Conservation (phyloP, 2,888 invertebrate genomes). For the Caenorhabditis sp. region DNA sequence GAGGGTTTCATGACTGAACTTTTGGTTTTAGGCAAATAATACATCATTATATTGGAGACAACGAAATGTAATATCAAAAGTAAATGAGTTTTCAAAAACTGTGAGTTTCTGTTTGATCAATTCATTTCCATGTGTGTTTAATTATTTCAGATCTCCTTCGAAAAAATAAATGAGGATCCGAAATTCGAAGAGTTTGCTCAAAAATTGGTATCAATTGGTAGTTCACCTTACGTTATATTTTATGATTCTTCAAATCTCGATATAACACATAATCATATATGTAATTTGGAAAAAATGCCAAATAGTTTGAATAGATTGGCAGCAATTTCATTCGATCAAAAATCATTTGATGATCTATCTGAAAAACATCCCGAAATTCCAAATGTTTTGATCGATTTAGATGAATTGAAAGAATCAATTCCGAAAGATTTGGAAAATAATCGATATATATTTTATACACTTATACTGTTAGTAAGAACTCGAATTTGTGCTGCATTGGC, state of each 20-base stretch:
- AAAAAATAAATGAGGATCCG: slow-evolving; percentile 28
- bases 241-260: slow-evolving; percentile 49
- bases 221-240: slow-evolving; percentile 46
- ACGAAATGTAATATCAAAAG: slow-evolving; percentile 34
- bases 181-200: slow-evolving; percentile 33
- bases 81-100: slow-evolving; percentile 30
- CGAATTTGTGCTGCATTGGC: slow-evolving; percentile 44
- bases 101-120: slow-evolving; percentile 18
- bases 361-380: slow-evolving; percentile 40
- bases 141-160: slow-evolving; percentile 32
- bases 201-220: slow-evolving; percentile 25
- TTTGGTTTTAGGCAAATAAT: too few relatives aligned
- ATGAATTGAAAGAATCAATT: slow-evolving; percentile 20
- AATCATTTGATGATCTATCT: slow-evolving; percentile 26
- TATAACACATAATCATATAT: slow-evolving; percentile 50
- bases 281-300: slow-evolving; percentile 47
- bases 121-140: background rate
- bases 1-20: too few relatives aligned
- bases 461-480: slow-evolving; percentile 43
- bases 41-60: slow-evolving; percentile 17
- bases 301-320: slow-evolving; percentile 34
- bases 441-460: slow-evolving; percentile 47
- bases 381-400: slow-evolving; percentile 40
- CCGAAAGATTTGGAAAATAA: slow-evolving; percentile 39
- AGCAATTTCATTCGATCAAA: slow-evolving; percentile 40